Percentiles rank a stretch among this genome's conserved stretches.
Evolutionary conservation across 2,888 invertebrate genomes (phyloP).

Genomic region (Thecophora atra): DNA sequence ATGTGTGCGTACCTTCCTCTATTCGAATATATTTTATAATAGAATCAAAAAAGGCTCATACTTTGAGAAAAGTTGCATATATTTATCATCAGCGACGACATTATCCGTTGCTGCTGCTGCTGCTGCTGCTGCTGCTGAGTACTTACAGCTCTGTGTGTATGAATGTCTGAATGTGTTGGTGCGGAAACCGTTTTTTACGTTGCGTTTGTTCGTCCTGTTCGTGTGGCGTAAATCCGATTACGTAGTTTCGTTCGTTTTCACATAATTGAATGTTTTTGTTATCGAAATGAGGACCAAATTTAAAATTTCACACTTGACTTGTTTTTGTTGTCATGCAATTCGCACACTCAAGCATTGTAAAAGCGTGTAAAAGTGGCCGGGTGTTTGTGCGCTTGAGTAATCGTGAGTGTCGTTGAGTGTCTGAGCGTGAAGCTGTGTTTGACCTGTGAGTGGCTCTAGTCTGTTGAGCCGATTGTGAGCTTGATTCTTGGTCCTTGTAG

Average conservation of each 20-base stretch:
- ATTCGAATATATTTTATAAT: conserved; percentile 7
- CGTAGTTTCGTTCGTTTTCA: conserved; percentile 64
- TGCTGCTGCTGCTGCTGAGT: not conserved
- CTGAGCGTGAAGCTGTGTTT: not conserved
- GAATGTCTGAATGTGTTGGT: not conserved
- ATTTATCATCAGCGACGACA: conserved; percentile 8
- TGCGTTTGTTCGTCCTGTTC: conserved; percentile 43
- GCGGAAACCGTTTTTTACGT: too few species aligned
- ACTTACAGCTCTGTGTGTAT: not conserved
- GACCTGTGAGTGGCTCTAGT: not conserved
- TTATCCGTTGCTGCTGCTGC: not conserved
- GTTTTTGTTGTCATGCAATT: conserved; percentile 61
- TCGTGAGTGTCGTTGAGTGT: not conserved
- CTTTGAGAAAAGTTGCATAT: conserved; percentile 23
- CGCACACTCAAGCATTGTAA: conserved; percentile 49
- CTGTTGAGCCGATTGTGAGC: not conserved
- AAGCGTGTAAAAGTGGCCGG: not conserved
- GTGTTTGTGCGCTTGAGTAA: not conserved
- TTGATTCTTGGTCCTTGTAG: too few species aligned
- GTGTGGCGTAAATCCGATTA: conserved; percentile 65
- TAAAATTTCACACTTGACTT: conserved; percentile 68
- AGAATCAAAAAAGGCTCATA: not conserved
- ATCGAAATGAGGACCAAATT: conserved; percentile 66
- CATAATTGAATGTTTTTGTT: conserved; percentile 64
- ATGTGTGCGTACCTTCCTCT: conserved; percentile 30